Evolutionary conservation across 2,888 invertebrate genomes (phyloP), one percentile per base, ranked within the genome.

Genomic region (Ceriagrion tenellum): DNA sequence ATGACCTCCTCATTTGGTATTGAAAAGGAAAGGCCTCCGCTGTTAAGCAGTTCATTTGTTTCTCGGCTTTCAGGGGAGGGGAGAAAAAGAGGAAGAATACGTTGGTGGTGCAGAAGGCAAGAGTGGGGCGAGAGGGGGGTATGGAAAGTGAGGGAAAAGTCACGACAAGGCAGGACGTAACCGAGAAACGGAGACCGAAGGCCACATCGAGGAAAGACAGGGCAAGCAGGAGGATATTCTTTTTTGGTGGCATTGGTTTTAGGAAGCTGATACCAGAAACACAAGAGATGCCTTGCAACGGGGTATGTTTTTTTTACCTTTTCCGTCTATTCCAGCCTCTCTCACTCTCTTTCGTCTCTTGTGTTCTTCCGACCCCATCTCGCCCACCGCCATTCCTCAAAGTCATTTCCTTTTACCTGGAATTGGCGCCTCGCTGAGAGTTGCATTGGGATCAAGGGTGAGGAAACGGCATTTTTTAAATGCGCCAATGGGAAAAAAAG

Each of bases 1-100:
- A 93, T 93, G 93, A 93, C 93, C 93, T 93, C 93, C 93, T 93
- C 93, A 93, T 93, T 93, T 93, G 93, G 93, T 93, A 93, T 93
- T 93, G 93, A 93, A 93, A 93, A 93, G 91, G 91, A 40, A 91
- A 91, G 74, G 93, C 63, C 93, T 93, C 93, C 93, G 69, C 47
- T 81, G 81, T 81, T 93, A 93, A 93, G 93, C 93, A 93, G 93
- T 93, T 93, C 93, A 93, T 93, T 74, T 93, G 93, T 93, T 93
- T 93, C 93, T 63, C 93, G 69, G 63, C 93, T 81, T 81, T 81
- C 16, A 93, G 47, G 35, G 47, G 59, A 59, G 59, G 63, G 63
- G 40, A 40, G 91, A 40, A 40, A 59, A 26, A 6, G 55, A 6
- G 89, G 89, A 47, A 40, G 89, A 89, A 26, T 12, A 55, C 26